Percentiles rank a stretch among this genome's conserved stretches.
phyloP scores from a whole-genome alignment of 2,888 invertebrate species.

The Eupithecia abbreviata region DNA sequence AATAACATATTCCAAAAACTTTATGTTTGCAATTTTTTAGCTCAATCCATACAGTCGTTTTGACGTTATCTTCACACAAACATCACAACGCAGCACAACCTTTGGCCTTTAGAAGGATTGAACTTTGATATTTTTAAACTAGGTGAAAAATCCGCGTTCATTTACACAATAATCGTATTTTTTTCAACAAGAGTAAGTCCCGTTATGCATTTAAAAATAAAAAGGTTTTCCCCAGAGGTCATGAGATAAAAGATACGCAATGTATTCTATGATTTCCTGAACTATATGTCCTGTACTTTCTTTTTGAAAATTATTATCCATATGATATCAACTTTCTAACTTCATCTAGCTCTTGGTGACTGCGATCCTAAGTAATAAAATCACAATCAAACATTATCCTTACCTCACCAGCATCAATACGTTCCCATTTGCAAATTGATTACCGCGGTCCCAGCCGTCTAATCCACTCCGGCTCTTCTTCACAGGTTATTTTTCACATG shows the following conservation, averaged over 20 bases:
- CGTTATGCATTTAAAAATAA: neutral
- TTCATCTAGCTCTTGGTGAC: neutral
- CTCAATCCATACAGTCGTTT: neutral
- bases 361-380: neutral
- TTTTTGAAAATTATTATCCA: neutral
- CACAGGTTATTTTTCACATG: conserved; percentile 47
- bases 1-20: too few relatives aligned
- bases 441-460: conserved; percentile 34
- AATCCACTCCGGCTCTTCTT: conserved; percentile 39
- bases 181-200: neutral
- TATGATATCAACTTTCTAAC: neutral
- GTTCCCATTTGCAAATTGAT: conserved; percentile 41
- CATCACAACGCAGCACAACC: neutral
- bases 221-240: neutral
- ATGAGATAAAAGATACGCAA: neutral
- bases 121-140: neutral
- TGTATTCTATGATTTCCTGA: too few relatives aligned
- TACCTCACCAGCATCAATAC: conserved; percentile 34
- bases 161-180: neutral
- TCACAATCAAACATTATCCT: conserved; percentile 4
- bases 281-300: neutral
- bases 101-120: neutral
- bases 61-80: neutral
- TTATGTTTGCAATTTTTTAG: too few relatives aligned
- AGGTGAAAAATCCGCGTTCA: neutral